Evolutionary conservation across 1,140 invertebrate genomes (phyloP).

Genomic region (Drosophila lini): DNA sequence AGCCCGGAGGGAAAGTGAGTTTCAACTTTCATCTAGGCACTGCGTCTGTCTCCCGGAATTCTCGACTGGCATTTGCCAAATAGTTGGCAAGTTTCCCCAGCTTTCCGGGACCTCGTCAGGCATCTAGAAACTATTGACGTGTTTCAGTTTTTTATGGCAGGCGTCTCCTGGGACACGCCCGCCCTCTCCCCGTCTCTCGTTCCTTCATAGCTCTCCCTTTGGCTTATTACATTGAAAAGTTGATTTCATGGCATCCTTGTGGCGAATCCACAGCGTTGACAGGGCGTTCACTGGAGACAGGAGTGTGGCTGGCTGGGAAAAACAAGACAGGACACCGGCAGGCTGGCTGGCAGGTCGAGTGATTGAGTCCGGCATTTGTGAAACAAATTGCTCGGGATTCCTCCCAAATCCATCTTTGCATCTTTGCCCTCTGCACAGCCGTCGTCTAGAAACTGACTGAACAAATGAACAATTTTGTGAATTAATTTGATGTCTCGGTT

Average conservation of each 20-base stretch:
- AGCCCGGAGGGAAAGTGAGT: constrained; percentile 7
- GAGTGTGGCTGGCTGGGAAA: constrained; percentile 2
- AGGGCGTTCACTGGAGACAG: constrained; percentile 3
- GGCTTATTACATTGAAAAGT: constrained; percentile 47
- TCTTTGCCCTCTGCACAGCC: constrained; percentile 7
- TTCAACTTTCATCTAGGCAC: constrained; percentile 24
- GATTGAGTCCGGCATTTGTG: constrained; percentile 68
- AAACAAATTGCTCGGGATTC: constrained; percentile 63
- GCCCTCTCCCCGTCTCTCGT: no score
- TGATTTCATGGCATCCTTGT: constrained; percentile 39
- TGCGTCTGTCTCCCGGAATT: constrained; percentile 23
- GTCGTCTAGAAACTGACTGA: constrained; percentile 7
- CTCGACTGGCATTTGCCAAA: constrained; percentile 57
- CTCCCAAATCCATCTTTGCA: constrained; percentile 32
- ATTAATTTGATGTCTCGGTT: constrained; percentile 57
- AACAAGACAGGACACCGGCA: constrained; percentile 10
- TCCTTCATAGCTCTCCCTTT: constrained; percentile 6
- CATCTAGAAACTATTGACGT: constrained; percentile 49
- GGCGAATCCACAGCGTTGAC: constrained; percentile 32
- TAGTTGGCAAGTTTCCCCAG: constrained; percentile 44
- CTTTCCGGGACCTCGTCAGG: constrained; percentile 6
- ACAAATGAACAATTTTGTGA: constrained; percentile 50
- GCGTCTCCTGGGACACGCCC: constrained; percentile 28
- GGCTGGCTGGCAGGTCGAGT: constrained; percentile 18
- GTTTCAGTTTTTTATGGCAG: constrained; percentile 42